Evolutionary conservation across 2,113 vertebrate species (phyloP).

Genomic region (Hemicordylus capensis): DNA sequence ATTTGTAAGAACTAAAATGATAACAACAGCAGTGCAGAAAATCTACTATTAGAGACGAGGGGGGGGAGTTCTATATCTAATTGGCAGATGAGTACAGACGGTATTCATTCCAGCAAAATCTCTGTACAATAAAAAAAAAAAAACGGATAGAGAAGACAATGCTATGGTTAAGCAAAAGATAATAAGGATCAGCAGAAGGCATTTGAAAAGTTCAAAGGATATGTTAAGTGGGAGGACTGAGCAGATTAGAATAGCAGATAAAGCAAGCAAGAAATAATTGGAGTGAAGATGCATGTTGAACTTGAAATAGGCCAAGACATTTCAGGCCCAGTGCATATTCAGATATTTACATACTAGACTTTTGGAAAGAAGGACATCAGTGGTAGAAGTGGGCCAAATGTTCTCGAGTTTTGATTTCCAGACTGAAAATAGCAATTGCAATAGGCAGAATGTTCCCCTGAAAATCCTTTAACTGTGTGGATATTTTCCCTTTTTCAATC

Average conservation of each 20-base stretch:
- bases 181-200: constrained; percentile 55
- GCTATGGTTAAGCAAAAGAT: constrained; percentile 51
- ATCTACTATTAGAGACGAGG: constrained; percentile 33
- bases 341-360: constrained; percentile 63
- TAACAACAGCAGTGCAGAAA: constrained; percentile 67
- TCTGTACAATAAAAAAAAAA: constrained; percentile 39
- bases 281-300: constrained; percentile 55
- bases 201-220: constrained; percentile 68
- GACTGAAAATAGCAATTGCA: not conserved
- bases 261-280: constrained; percentile 62
- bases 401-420: not conserved
- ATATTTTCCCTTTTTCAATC: not conserved
- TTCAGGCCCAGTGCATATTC: constrained; percentile 41
- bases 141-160: constrained; percentile 45
- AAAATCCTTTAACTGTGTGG: not conserved
- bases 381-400: constrained; percentile 1
- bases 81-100: constrained; percentile 59
- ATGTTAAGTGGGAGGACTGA: constrained; percentile 55
- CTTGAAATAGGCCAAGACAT: constrained; percentile 56
- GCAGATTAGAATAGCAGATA: constrained; percentile 52
- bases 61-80: constrained; percentile 60
- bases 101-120: constrained; percentile 47
- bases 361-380: constrained; percentile 22
- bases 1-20: constrained; percentile 56
- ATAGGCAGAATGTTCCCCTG: not conserved